Percentiles rank a stretch among this genome's conserved stretches.
These are phyloP conservation scores for Gavia stellata DNA, from an alignment of 2,113 vertebrate species.

Conservation along the genomic window DNA sequence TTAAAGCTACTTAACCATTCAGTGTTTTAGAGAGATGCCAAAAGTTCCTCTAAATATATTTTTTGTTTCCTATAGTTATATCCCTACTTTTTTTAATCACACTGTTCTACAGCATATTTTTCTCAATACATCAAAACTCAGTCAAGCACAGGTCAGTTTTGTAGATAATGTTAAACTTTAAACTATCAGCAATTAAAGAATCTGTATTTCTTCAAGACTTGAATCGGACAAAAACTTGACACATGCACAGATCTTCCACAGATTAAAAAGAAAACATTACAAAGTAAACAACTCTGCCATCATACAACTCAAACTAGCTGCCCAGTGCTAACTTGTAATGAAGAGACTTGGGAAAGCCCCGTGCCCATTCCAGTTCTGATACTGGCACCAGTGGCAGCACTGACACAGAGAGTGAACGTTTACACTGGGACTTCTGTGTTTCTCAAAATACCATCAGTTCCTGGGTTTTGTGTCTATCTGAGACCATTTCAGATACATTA, in stretches of 20 bases:
- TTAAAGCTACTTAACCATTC: not conserved
- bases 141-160: not conserved
- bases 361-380: too few species aligned
- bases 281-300: not conserved
- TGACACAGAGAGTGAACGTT: fast-evolving
- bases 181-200: not conserved
- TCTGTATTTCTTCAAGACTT: not conserved
- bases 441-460: not conserved
- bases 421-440: not conserved
- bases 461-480: not conserved
- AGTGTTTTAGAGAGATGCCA: not conserved
- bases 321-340: fast-evolving
- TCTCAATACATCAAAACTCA: not conserved
- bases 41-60: not conserved
- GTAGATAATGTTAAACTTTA: not conserved
- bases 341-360: not conserved
- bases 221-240: not conserved
- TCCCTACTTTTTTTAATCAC: not conserved
- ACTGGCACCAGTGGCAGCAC: not conserved
- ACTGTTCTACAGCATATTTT: not conserved
- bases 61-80: not conserved
- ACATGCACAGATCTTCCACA: not conserved
- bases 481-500: not conserved
- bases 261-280: not conserved
- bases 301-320: not conserved